A percentile compares a stretch with the other conserved stretches of the same genome.
phyloP scores from a whole-genome alignment of 2,113 vertebrate genomes.

The Tetraodon nigroviridis region DNA sequence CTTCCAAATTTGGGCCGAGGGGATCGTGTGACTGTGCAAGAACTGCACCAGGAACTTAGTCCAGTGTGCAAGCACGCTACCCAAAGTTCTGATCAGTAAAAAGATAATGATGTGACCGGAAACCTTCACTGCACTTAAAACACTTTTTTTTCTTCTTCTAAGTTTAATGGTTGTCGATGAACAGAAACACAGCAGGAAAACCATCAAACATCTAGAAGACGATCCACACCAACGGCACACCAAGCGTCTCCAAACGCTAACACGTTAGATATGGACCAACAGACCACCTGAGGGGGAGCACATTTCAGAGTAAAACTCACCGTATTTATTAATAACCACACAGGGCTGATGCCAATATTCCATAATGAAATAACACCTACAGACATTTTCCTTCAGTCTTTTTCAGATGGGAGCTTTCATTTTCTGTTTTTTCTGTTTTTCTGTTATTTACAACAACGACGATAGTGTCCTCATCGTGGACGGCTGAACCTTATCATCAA shows the following conservation, averaged over 20 bases:
- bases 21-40: constrained; percentile 3
- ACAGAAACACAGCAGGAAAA: not conserved
- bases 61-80: too few species aligned
- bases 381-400: not conserved
- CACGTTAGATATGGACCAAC: not conserved
- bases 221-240: not conserved
- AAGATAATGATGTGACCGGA: not conserved
- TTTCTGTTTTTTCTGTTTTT: too few species aligned
- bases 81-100: too few species aligned
- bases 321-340: too few species aligned
- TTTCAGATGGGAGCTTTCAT: not conserved
- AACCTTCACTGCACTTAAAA: not conserved
- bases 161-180: too few species aligned
- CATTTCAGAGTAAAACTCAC: too few species aligned
- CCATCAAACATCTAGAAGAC: not conserved
- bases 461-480: too few species aligned
- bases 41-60: not conserved
- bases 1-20: constrained; percentile 16
- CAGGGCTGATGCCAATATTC: too few species aligned
- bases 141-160: not conserved
- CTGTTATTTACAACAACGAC: too few species aligned
- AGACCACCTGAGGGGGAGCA: not conserved
- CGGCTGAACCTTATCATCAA: too few species aligned
- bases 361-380: too few species aligned
- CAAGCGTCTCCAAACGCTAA: not conserved